Conservation (phyloP, 1,140 invertebrate genomes). For the Drosophila albomicans region DNA sequence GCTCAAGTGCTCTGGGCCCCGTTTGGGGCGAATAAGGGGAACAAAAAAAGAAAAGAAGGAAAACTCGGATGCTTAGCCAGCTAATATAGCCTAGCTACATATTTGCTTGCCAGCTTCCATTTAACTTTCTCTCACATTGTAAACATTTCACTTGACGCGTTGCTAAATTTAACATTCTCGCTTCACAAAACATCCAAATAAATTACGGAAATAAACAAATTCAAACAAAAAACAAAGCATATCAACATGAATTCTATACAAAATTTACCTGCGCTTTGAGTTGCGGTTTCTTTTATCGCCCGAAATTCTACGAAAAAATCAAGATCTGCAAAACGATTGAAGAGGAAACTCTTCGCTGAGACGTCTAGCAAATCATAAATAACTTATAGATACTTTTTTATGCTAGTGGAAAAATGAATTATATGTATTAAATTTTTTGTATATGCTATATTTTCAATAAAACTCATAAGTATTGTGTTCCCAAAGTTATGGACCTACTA, state of each 20-base stretch:
- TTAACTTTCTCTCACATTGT: slow-evolving; percentile 81
- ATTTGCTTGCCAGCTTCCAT: slow-evolving; percentile 51
- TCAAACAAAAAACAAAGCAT: slow-evolving; percentile 44
- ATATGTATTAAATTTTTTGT: too few relatives aligned
- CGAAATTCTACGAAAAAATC: slow-evolving; percentile 29
- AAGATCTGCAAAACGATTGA: not conserved
- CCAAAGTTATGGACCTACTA: too few relatives aligned
- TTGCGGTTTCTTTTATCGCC: slow-evolving; percentile 56
- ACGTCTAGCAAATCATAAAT: not conserved
- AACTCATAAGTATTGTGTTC: too few relatives aligned
- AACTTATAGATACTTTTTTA: too few relatives aligned
- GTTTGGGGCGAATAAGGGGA: not conserved
- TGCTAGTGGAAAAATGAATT: too few relatives aligned
- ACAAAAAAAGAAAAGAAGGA: slow-evolving; percentile 21
- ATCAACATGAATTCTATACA: slow-evolving; percentile 55
- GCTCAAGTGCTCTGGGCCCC: slow-evolving; percentile 49
- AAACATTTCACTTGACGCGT: slow-evolving; percentile 81
- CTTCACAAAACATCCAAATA: slow-evolving; percentile 69
- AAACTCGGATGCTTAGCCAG: slow-evolving; percentile 25
- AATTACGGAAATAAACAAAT: slow-evolving; percentile 79
- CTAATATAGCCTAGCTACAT: slow-evolving; percentile 54
- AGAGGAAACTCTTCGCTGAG: not conserved
- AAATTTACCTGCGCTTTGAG: slow-evolving; percentile 53
- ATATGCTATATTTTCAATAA: too few relatives aligned
- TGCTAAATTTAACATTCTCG: slow-evolving; percentile 79